phyloP scores from a whole-genome alignment of 2,797 vertebrate genomes.

The Halcyon badia region DNA sequence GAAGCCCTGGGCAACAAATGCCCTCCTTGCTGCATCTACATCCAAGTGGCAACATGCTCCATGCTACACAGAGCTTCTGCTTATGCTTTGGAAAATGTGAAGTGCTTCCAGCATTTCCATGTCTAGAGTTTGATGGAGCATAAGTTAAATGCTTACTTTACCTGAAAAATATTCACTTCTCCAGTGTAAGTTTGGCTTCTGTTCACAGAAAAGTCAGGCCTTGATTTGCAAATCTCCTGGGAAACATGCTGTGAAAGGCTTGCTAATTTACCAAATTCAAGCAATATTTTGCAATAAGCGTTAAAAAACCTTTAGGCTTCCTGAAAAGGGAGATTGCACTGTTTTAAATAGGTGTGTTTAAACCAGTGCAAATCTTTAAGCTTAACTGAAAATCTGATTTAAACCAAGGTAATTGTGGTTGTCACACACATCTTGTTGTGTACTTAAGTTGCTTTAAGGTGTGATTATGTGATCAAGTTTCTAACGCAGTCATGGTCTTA shows the following conservation, averaged over 20 bases:
- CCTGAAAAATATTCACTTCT: conserved; percentile 60
- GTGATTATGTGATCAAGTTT: background rate
- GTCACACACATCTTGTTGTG: background rate
- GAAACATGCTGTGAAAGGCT: conserved; percentile 45
- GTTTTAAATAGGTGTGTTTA: conserved; percentile 10
- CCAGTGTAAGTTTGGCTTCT: conserved; percentile 26
- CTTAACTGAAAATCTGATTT: conserved; percentile 32
- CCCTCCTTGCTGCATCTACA: conserved; percentile 9
- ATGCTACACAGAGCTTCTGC: background rate
- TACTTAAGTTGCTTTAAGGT: background rate
- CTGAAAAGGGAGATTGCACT: background rate
- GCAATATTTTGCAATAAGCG: conserved; percentile 28
- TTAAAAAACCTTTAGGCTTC: conserved; percentile 24
- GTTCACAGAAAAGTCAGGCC: conserved; percentile 32
- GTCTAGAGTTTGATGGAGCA: conserved; percentile 48
- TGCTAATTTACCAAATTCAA: conserved; percentile 52
- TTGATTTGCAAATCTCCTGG: conserved; percentile 63
- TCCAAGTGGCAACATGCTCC: background rate
- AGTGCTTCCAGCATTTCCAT: conserved; percentile 47
- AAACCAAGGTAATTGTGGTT: background rate
- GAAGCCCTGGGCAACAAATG: conserved; percentile 46
- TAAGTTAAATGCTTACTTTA: conserved; percentile 66
- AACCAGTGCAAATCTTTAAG: background rate
- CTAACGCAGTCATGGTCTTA: background rate
- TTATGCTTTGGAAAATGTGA: conserved; percentile 18